These are phyloP conservation scores for Labeo rohita DNA, from an alignment of 2,113 vertebrate genomes.

Conservation along the genomic window DNA sequence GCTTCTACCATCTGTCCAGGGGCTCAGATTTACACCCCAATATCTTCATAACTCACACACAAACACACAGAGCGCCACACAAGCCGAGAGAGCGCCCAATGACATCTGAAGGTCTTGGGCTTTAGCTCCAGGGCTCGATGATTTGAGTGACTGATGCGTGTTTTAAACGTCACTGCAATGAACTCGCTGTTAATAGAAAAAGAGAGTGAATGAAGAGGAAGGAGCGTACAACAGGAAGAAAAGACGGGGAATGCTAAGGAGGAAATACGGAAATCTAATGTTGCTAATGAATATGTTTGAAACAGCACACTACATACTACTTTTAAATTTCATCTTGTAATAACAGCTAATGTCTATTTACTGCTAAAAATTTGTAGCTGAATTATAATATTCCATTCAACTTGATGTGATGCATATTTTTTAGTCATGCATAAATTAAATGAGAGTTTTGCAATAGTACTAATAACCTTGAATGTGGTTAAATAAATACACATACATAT, in stretches of 20 bases:
- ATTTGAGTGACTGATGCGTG: conserved; percentile 77
- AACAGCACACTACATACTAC: neutral
- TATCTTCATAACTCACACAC: conserved; percentile 83
- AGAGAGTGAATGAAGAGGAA: conserved; percentile 45
- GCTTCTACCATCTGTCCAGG: conserved; percentile 82
- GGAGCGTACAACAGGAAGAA: neutral
- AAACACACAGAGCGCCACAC: conserved; percentile 66
- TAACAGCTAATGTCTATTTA: neutral
- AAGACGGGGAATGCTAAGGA: conserved; percentile 15
- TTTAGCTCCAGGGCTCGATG: conserved; percentile 73
- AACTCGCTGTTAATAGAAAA: conserved; percentile 73
- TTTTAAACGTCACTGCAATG: conserved; percentile 66
- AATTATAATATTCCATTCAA: neutral
- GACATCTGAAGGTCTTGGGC: conserved; percentile 83
- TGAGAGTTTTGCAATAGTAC: too few relatives aligned
- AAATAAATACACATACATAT: too few relatives aligned
- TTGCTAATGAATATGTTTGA: neutral
- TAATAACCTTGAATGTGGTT: too few relatives aligned
- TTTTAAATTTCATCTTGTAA: neutral
- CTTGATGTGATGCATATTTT: neutral
- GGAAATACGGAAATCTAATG: neutral
- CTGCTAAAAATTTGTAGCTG: neutral
- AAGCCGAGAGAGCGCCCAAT: conserved; percentile 79
- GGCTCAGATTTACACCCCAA: conserved; percentile 82
- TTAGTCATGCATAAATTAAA: neutral